Conservation (phyloP, 2,797 vertebrate species). For the Phalanger gymnotis region DNA sequence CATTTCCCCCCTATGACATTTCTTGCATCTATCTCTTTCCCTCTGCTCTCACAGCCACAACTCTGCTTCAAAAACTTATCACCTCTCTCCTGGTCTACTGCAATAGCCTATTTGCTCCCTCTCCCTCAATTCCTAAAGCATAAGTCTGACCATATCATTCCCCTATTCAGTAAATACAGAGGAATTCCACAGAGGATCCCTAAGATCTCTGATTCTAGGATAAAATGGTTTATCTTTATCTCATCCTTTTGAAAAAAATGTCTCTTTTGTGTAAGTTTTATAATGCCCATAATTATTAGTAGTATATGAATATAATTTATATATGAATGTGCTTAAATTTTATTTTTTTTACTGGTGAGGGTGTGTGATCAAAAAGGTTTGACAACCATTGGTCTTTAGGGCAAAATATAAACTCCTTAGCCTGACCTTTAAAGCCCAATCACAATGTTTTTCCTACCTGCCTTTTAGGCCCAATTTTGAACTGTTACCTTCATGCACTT, state of each 20-base stretch:
- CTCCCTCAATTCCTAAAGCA: background rate
- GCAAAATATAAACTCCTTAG: background rate
- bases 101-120: background rate
- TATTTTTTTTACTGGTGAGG: background rate
- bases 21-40: no score
- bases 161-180: background rate
- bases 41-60: no score
- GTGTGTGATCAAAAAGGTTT: background rate
- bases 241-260: background rate
- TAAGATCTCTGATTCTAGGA: background rate
- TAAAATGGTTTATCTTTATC: background rate
- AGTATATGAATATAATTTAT: background rate
- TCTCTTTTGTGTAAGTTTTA: background rate
- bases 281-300: background rate
- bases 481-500: background rate
- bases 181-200: background rate
- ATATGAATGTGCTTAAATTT: background rate
- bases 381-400: background rate
- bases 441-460: background rate
- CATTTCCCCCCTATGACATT: background rate
- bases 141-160: background rate
- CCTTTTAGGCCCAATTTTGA: background rate
- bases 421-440: background rate
- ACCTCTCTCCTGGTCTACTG: background rate
- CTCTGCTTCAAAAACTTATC: background rate